A percentile compares a stretch with the other conserved stretches of the same genome.
phyloP scores from a whole-genome alignment of 2,113 vertebrate genomes.

The Bathybates hornii region DNA sequence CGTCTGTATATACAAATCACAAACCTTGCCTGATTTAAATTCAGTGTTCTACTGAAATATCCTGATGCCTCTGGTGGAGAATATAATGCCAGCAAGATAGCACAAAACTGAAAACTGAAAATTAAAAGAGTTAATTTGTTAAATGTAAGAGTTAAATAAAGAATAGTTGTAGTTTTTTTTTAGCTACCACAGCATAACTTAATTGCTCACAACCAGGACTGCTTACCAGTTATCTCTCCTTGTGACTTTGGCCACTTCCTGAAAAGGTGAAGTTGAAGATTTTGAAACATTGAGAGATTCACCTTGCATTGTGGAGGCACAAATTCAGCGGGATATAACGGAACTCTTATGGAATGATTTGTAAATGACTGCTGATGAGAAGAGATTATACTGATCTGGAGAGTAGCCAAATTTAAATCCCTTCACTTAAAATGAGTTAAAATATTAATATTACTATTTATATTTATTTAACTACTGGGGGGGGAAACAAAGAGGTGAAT shows the following conservation, averaged over 20 bases:
- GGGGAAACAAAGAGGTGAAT: accelerated
- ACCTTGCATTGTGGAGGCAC: background rate
- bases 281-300: background rate
- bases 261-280: background rate
- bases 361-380: background rate
- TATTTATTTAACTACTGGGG: background rate
- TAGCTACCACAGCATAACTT: background rate
- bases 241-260: background rate
- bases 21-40: background rate
- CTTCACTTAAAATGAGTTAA: background rate
- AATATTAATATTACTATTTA: background rate
- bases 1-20: background rate
- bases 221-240: background rate
- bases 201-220: background rate
- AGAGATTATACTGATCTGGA: background rate
- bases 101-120: background rate
- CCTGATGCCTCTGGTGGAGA: background rate
- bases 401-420: background rate
- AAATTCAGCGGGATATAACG: accelerated
- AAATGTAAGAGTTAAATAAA: background rate
- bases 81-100: background rate
- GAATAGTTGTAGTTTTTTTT: background rate
- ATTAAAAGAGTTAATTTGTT: background rate
- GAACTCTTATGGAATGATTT: background rate
- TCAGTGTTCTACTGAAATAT: background rate